These are phyloP conservation scores for Hipparchia semele DNA, from an alignment of 2,888 invertebrate species.

Conservation along the genomic window DNA sequence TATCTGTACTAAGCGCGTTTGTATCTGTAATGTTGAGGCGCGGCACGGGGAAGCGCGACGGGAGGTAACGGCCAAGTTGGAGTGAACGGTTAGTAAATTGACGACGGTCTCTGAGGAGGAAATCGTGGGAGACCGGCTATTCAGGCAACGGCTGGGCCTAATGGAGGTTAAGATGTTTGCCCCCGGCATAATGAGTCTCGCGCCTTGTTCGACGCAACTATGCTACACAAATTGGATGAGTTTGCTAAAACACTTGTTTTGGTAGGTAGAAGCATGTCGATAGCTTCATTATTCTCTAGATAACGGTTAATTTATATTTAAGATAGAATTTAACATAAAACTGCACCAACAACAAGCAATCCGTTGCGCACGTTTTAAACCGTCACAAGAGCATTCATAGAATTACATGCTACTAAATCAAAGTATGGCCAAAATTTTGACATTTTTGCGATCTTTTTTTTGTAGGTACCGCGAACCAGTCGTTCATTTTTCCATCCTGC, in stretches of 20 bases:
- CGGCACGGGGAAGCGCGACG: too few species aligned
- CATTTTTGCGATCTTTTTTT: too few species aligned
- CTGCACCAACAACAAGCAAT: not conserved
- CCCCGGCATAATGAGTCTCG: constrained; percentile 66
- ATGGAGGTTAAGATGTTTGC: constrained; percentile 79
- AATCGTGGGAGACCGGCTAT: constrained; percentile 68
- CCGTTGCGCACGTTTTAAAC: too few species aligned
- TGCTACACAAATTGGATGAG: constrained; percentile 64
- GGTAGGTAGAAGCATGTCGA: constrained; percentile 31
- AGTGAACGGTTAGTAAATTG: constrained; percentile 53
- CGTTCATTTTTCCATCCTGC: too few species aligned
- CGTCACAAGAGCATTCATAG: too few species aligned
- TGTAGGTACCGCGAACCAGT: too few species aligned
- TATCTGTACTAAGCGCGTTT: too few species aligned
- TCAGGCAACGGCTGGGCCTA: constrained; percentile 68
- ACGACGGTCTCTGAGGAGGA: constrained; percentile 63
- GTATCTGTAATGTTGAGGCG: too few species aligned
- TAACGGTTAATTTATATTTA: constrained; percentile 12
- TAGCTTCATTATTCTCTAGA: constrained; percentile 16
- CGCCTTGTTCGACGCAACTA: constrained; percentile 67
- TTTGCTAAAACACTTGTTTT: constrained; percentile 40
- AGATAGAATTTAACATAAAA: not conserved
- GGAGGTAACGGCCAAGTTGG: too few species aligned
- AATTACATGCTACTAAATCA: too few species aligned
- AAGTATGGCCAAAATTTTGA: too few species aligned